Evolutionary conservation across 2,113 vertebrate species (phyloP).

Genomic region (Pandion haliaetus): DNA sequence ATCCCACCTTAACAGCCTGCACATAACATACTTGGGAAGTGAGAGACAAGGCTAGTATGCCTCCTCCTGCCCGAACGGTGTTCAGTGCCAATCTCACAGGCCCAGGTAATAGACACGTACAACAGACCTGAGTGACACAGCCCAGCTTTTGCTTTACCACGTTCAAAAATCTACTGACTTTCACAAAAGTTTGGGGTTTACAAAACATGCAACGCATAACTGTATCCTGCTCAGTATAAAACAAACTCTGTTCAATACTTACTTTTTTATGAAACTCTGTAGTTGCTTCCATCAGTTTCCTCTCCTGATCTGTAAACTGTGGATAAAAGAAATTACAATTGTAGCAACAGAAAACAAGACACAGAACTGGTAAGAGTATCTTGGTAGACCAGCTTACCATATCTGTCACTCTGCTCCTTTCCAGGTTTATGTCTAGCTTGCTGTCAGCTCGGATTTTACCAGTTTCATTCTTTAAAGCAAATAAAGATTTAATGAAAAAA

Average conservation of each 20-base stretch:
- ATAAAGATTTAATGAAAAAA: no score
- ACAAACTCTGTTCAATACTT: background rate
- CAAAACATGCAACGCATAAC: rapidly evolving
- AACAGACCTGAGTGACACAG: rapidly evolving
- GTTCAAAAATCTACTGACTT: background rate
- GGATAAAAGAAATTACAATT: background rate
- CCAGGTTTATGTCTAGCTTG: constrained; percentile 93
- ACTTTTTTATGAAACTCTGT: constrained; percentile 92
- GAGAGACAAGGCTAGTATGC: background rate
- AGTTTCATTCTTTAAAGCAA: constrained; percentile 84
- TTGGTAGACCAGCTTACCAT: constrained; percentile 73
- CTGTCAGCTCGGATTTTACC: constrained; percentile 86
- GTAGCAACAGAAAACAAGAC: background rate
- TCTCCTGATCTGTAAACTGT: constrained; percentile 95
- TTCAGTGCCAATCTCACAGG: background rate
- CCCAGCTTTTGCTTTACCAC: background rate
- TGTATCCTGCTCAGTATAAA: background rate
- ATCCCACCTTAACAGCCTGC: background rate
- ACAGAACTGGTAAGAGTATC: background rate
- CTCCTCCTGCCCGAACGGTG: background rate
- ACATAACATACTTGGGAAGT: rapidly evolving
- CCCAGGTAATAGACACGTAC: background rate
- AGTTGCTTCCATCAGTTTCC: constrained; percentile 88
- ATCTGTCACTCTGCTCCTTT: constrained; percentile 89
- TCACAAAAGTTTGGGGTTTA: background rate